Conservation (phyloP, 2,888 invertebrate species). For the Luffia ferchaultella region DNA sequence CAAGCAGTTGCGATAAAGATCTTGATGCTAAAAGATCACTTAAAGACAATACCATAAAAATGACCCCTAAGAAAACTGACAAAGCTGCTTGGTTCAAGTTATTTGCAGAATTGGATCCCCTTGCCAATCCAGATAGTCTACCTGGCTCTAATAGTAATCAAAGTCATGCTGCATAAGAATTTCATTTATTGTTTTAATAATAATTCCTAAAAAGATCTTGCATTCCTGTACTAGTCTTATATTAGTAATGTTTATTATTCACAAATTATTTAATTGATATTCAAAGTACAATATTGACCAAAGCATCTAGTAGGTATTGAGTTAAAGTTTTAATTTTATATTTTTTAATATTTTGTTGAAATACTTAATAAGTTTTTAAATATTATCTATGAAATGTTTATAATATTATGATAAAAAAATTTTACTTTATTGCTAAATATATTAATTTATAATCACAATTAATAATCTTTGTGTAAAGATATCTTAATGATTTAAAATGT, state of each 20-base stretch:
- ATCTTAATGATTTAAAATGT: too few relatives aligned
- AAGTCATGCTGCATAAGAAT: constrained; percentile 56
- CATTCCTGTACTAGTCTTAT: background rate
- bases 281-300: background rate
- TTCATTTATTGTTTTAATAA: background rate
- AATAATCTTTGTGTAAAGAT: too few relatives aligned
- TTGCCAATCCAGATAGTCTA: constrained; percentile 81
- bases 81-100: constrained; percentile 83
- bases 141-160: constrained; percentile 49
- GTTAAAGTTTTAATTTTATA: background rate
- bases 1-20: constrained; percentile 11
- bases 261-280: background rate
- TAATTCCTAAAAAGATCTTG: background rate
- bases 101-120: constrained; percentile 92
- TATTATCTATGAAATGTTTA: too few relatives aligned
- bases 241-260: background rate
- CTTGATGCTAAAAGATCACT: constrained; percentile 16
- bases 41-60: constrained; percentile 13
- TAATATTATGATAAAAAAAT: too few relatives aligned
- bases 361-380: too few relatives aligned
- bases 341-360: background rate
- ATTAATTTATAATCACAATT: too few relatives aligned
- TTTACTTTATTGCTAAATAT: too few relatives aligned
- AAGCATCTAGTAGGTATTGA: background rate
- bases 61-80: constrained; percentile 58